Percentiles rank a stretch among this genome's conserved stretches.
Conservation (phyloP, 2,113 vertebrate genomes). For the Colossoma macropomum region DNA sequence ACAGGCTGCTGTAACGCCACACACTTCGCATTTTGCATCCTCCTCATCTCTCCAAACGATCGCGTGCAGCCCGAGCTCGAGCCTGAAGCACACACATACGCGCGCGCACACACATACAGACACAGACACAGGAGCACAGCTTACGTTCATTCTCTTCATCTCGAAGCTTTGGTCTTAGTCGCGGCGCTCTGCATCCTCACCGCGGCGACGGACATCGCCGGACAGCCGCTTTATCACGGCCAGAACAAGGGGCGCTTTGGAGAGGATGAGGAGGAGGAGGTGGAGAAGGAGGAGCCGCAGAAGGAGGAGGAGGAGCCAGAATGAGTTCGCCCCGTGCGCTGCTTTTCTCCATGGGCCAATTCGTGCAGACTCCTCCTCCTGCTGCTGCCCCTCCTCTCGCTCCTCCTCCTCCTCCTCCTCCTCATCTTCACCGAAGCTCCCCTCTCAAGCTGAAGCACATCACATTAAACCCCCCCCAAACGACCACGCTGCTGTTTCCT, state of each 20-base stretch:
- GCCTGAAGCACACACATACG: conserved; percentile 6
- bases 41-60: background rate
- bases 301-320: conserved; percentile 62
- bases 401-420: background rate
- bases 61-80: conserved; percentile 1
- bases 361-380: background rate
- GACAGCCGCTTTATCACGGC: conserved; percentile 37
- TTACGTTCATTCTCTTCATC: conserved; percentile 84
- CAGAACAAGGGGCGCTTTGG: conserved; percentile 14
- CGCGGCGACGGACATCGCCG: conserved; percentile 13
- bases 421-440: background rate
- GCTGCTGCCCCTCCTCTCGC: background rate
- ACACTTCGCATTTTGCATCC: conserved; percentile 3
- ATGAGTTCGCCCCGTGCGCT: conserved; percentile 77
- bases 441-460: conserved; percentile 77
- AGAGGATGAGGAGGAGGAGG: conserved; percentile 41
- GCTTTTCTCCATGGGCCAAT: conserved; percentile 67
- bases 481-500: conserved; percentile 73
- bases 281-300: conserved; percentile 2
- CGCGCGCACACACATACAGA: conserved; percentile 50
- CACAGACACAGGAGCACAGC: conserved; percentile 68
- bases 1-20: background rate
- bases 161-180: conserved; percentile 55
- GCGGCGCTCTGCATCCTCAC: conserved; percentile 1
- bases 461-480: conserved; percentile 74